Percentiles rank a stretch among this genome's conserved stretches.
Evolutionary conservation across 2,888 invertebrate species (phyloP).

Genomic region (Cheilosia urbana): DNA sequence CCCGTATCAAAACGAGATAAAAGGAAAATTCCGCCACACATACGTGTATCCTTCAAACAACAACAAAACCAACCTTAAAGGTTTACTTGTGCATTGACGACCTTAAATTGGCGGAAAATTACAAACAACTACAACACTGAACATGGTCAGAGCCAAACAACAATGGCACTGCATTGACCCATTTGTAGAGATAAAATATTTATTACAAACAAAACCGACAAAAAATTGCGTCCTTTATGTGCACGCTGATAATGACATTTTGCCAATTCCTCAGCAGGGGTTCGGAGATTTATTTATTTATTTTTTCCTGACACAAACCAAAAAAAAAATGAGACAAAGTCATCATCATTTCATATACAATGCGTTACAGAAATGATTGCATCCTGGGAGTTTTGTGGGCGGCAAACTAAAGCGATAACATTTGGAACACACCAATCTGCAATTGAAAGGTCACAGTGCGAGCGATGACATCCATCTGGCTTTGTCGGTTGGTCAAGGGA

Average conservation of each 20-base stretch:
- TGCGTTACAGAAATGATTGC: slow-evolving; percentile 22
- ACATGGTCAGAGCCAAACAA: slow-evolving; percentile 60
- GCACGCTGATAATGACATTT: slow-evolving; percentile 71
- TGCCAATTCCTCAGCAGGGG: slow-evolving; percentile 69
- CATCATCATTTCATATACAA: slow-evolving; percentile 43
- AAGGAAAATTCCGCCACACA: slow-evolving; percentile 57
- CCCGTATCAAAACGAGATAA: slow-evolving; percentile 38
- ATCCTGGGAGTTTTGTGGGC: slow-evolving; percentile 50
- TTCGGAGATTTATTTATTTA: slow-evolving; percentile 9
- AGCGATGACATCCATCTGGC: slow-evolving; percentile 62
- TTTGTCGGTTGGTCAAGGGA: slow-evolving; percentile 61
- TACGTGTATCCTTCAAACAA: slow-evolving; percentile 28
- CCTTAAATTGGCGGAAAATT: slow-evolving; percentile 71
- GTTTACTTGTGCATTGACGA: slow-evolving; percentile 9
- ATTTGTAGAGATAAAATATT: slow-evolving; percentile 63
- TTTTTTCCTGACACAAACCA: background rate
- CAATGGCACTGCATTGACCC: slow-evolving; percentile 50
- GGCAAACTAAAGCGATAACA: slow-evolving; percentile 69
- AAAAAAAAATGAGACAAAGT: slow-evolving; percentile 29
- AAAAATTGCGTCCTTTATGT: slow-evolving; percentile 32
- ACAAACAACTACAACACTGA: slow-evolving; percentile 73
- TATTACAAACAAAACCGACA: slow-evolving; percentile 61
- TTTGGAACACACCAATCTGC: slow-evolving; percentile 48
- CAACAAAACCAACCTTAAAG: background rate
- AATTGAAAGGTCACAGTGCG: slow-evolving; percentile 30